Evolutionary conservation across 2,113 vertebrate species (phyloP), one percentile per base, ranked within the genome.

Genomic region (Trochalopteron elliotii): DNA sequence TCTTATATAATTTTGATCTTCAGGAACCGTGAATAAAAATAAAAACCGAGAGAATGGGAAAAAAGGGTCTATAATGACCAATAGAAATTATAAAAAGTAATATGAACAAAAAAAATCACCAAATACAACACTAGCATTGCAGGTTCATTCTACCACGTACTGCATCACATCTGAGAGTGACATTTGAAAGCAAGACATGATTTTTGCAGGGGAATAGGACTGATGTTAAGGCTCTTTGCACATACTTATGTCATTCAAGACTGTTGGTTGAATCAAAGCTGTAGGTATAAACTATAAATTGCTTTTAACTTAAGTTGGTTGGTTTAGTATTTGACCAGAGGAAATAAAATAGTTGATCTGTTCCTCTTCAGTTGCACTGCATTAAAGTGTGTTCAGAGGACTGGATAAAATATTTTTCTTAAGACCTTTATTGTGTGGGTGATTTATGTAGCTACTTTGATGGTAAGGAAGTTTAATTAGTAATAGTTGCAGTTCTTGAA

Each of bases 371-470:
- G 33, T 83, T 84, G 67, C 91, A 91, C 75, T 75, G 89, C 60
- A 83, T 86, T 91, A 57, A 83, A 90, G 11, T 49, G 25, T 31
- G 31, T 76, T 86, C 68, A 83, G 78, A 95, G 94, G 64, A 60
- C 56, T 95, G 90, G 89, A 94, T 91, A 71, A 84, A 88, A 75
- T 84, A 81, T 90, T 95, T 95, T 91, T 79, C 91, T 87, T 71
- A 89, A 78, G 94, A 84, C 63, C 25, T 59, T 91, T 92, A 83
- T 65, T 74, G 65, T 94, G 71, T 77, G 45, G 23, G 33, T 96
- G 90, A 97, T 96, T 93, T 87, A 96, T 96, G 85, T 83, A 61
- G 45, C 88, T 52, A 82, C 94, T 94, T 97, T 97, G 91, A 97
- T 87, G 85, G 67, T 65, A 91, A 87, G 30, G 68, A 94, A 56